A percentile compares a stretch with the other conserved stretches of the same genome.
These are phyloP conservation scores for Peromyscus attwateri DNA, from an alignment of 2,797 vertebrate species.

Conservation along the genomic window DNA sequence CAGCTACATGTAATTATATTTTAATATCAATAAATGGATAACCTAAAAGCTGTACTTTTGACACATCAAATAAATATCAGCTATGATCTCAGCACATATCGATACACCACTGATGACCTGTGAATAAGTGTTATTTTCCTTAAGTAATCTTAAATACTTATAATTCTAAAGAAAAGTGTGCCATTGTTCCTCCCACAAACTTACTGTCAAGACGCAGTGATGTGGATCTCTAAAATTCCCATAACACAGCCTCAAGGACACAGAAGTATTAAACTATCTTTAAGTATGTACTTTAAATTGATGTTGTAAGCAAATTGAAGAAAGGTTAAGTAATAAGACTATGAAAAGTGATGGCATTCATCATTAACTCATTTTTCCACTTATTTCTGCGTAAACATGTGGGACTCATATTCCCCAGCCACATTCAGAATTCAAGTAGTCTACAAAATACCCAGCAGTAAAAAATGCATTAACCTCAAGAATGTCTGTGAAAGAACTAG, in stretches of 20 bases:
- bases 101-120: too few species aligned
- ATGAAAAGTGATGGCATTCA: conserved; percentile 22
- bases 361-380: background rate
- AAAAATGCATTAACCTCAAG: conserved; percentile 46
- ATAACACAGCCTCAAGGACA: background rate
- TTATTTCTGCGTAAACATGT: background rate
- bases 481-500: conserved; percentile 37
- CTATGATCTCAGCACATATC: background rate
- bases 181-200: background rate
- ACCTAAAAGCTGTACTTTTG: background rate
- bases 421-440: conserved; percentile 38
- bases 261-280: background rate
- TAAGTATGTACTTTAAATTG: conserved; percentile 4
- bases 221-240: background rate
- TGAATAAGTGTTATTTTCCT: background rate
- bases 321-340: background rate
- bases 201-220: background rate
- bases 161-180: background rate
- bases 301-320: background rate
- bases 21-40: background rate
- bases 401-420: background rate
- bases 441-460: background rate
- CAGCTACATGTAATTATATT: too few species aligned
- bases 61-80: background rate
- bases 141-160: background rate